Conservation (phyloP, 2,888 invertebrate genomes). For the Synanthedon tipuliformis region DNA sequence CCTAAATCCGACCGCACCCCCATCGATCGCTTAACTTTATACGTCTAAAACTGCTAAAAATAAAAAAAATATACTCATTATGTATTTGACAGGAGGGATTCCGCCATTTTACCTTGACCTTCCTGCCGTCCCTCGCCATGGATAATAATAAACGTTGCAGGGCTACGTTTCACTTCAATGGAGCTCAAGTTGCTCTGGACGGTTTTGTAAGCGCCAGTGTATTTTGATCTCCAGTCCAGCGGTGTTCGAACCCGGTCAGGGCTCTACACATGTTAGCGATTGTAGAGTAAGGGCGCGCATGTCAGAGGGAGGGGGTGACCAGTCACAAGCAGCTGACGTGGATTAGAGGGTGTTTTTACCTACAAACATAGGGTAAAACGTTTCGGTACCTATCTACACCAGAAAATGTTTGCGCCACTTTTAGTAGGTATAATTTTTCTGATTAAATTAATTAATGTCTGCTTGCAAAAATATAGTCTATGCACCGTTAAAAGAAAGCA, state of each 20-base stretch:
- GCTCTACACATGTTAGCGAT: constrained; percentile 27
- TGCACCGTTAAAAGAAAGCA: too few relatives aligned
- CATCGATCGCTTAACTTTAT: constrained; percentile 29
- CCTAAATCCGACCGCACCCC: constrained; percentile 10
- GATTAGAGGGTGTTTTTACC: constrained; percentile 64
- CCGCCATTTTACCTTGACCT: constrained; percentile 23
- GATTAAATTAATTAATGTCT: constrained; percentile 1
- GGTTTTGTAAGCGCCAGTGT: constrained; percentile 17
- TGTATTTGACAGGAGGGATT: constrained; percentile 51
- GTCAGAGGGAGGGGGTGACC: constrained; percentile 36
- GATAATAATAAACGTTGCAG: constrained; percentile 2
- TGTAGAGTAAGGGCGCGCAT: constrained; percentile 21
- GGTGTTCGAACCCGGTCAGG: constrained; percentile 10
- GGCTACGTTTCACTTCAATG: not conserved
- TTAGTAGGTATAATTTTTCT: not conserved
- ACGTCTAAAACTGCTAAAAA: constrained; percentile 24
- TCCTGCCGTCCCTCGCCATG: constrained; percentile 11
- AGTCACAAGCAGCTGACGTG: constrained; percentile 67
- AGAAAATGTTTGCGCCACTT: not conserved
- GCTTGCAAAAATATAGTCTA: too few relatives aligned
- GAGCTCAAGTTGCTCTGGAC: constrained; percentile 1
- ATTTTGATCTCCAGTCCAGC: constrained; percentile 23
- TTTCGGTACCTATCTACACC: constrained; percentile 28
- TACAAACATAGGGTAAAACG: constrained; percentile 41
- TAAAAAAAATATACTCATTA: constrained; percentile 40